Evolutionary conservation across 2,113 vertebrate species (phyloP).

Genomic region (Theropithecus gelada): DNA sequence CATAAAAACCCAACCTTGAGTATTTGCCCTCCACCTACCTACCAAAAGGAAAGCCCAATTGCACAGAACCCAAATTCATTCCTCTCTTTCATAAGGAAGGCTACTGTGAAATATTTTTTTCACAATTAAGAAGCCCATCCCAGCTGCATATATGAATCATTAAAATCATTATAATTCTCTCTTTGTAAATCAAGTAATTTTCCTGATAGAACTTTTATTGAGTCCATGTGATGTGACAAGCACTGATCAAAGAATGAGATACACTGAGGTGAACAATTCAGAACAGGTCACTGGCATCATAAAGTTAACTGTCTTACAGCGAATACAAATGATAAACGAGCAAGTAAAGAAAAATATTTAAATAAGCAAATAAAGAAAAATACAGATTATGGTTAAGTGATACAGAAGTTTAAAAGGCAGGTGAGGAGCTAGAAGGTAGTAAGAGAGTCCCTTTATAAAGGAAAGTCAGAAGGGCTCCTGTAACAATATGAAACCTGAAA

Average conservation of each 20-base stretch:
- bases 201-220: background rate
- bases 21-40: background rate
- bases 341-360: background rate
- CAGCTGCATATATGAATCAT: background rate
- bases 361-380: too few species aligned
- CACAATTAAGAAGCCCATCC: background rate
- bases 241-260: background rate
- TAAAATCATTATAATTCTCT: background rate
- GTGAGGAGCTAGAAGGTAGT: background rate
- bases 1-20: background rate
- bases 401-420: background rate
- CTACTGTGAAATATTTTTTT: background rate
- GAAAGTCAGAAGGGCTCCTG: background rate
- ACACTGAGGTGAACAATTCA: background rate
- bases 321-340: background rate
- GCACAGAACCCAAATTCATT: background rate
- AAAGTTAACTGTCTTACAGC: background rate
- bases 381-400: background rate
- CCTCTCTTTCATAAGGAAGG: background rate
- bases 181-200: background rate
- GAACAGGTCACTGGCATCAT: background rate
- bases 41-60: background rate
- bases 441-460: background rate
- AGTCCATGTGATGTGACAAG: background rate
- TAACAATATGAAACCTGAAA: background rate